phyloP scores from a whole-genome alignment of 1,140 invertebrate genomes.

The Idris sp. region DNA sequence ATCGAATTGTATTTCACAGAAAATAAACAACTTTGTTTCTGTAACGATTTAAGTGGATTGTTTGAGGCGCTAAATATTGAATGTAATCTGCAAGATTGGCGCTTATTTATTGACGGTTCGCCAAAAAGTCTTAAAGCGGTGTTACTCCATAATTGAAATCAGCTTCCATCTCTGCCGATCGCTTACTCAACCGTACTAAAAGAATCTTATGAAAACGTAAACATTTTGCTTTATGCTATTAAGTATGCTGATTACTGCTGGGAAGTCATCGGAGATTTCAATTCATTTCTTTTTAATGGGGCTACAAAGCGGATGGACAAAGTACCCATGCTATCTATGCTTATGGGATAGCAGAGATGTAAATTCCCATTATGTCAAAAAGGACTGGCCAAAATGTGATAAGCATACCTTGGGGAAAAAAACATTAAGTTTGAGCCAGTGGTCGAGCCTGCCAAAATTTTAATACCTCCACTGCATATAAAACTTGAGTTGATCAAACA shows the following conservation, averaged over 20 bases:
- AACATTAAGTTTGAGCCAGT: slow-evolving; percentile 67
- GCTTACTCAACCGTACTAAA: slow-evolving; percentile 46
- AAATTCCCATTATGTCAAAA: slow-evolving; percentile 64
- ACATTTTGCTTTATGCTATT: slow-evolving; percentile 54
- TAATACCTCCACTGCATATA: slow-evolving; percentile 72
- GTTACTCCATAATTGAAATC: slow-evolving; percentile 59
- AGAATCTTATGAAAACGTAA: slow-evolving; percentile 55
- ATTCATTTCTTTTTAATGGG: slow-evolving; percentile 71
- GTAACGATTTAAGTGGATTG: slow-evolving; percentile 14
- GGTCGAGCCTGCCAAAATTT: slow-evolving; percentile 63
- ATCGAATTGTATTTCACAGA: slow-evolving; percentile 4
- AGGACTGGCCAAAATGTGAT: slow-evolving; percentile 63
- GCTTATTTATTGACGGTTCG: slow-evolving; percentile 60
- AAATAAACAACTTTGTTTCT: slow-evolving; percentile 8
- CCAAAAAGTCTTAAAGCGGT: slow-evolving; percentile 54
- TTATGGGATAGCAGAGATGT: slow-evolving; percentile 73
- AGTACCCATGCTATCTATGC: slow-evolving; percentile 73
- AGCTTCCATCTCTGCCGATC: slow-evolving; percentile 55
- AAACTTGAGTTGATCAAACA: slow-evolving; percentile 71
- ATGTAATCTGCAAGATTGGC: slow-evolving; percentile 47
- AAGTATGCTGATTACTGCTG: slow-evolving; percentile 68
- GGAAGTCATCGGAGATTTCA: slow-evolving; percentile 69
- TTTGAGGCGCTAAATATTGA: neutral
- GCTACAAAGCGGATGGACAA: slow-evolving; percentile 74
- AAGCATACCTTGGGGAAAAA: slow-evolving; percentile 59